These are phyloP conservation scores for Acrobasis repandana DNA, from an alignment of 2,888 invertebrate genomes.

Conservation along the genomic window DNA sequence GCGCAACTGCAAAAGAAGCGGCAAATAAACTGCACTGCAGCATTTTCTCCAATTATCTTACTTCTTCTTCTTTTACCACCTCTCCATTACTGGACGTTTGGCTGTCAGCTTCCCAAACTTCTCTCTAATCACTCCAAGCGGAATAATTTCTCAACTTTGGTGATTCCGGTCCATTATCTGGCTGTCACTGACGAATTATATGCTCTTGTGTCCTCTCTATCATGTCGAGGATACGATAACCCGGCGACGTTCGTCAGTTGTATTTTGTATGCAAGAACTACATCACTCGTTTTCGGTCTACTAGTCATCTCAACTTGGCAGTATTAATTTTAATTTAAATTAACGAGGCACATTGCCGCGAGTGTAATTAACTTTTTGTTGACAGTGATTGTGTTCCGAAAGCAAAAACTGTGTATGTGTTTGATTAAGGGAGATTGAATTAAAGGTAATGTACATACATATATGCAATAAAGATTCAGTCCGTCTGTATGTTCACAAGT, in stretches of 20 bases:
- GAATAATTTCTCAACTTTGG: too few relatives aligned
- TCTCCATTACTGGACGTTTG: too few relatives aligned
- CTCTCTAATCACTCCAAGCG: too few relatives aligned
- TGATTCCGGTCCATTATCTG: too few relatives aligned
- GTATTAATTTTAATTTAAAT: constrained; percentile 19
- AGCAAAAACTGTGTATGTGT: constrained; percentile 23
- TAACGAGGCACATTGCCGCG: constrained; percentile 11
- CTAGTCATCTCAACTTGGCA: constrained; percentile 5
- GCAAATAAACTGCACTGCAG: too few relatives aligned
- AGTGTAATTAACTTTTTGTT: constrained; percentile 22
- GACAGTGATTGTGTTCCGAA: constrained; percentile 17
- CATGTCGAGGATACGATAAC: constrained; percentile 47
- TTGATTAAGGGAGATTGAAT: constrained; percentile 15
- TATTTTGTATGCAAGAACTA: constrained; percentile 42
- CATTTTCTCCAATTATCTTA: too few relatives aligned
- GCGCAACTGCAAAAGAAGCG: too few relatives aligned
- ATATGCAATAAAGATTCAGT: background rate
- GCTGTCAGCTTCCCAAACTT: too few relatives aligned
- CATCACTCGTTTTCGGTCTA: constrained; percentile 28
- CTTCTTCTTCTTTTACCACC: too few relatives aligned
- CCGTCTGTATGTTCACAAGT: background rate
- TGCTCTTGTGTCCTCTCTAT: constrained; percentile 6
- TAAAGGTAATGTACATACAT: constrained; percentile 25
- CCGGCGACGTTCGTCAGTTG: constrained; percentile 45
- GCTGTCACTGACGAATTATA: constrained; percentile 1